phyloP scores from a whole-genome alignment of 2,888 invertebrate species.

The Oligia latruncula region DNA sequence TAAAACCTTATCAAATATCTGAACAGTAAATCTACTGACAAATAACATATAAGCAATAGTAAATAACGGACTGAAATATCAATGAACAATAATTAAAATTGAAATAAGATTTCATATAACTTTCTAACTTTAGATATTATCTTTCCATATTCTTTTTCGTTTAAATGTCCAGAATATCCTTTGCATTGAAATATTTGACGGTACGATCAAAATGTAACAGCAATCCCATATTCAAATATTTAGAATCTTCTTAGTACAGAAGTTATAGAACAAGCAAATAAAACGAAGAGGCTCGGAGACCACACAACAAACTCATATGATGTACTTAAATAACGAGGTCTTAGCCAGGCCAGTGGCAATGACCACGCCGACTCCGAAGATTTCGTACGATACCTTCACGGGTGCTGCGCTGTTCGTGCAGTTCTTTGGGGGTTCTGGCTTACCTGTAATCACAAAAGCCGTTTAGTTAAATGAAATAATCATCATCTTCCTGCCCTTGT shows the following conservation, averaged over 20 bases:
- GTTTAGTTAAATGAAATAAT: not conserved
- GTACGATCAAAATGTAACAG: not conserved
- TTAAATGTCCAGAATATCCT: not conserved
- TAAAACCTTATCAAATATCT: not conserved
- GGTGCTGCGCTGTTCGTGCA: slow-evolving; percentile 80
- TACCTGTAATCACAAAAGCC: slow-evolving; percentile 75
- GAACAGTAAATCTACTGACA: slow-evolving; percentile 18
- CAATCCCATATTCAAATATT: not conserved
- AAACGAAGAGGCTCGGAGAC: slow-evolving; percentile 47
- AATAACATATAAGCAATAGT: slow-evolving; percentile 15
- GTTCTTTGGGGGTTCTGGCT: slow-evolving; percentile 84
- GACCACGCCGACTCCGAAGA: slow-evolving; percentile 69
- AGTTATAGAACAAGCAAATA: slow-evolving; percentile 56
- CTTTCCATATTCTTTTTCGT: not conserved
- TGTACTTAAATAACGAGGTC: slow-evolving; percentile 77
- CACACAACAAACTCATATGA: slow-evolving; percentile 69
- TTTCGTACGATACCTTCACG: slow-evolving; percentile 68
- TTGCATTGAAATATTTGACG: not conserved
- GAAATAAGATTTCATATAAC: slow-evolving; percentile 15
- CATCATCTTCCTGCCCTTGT: not conserved
- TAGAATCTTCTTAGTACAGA: slow-evolving; percentile 51
- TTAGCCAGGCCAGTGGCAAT: slow-evolving; percentile 70
- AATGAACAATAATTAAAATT: not conserved
- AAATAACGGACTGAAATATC: slow-evolving; percentile 2
- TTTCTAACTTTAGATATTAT: slow-evolving; percentile 8